phyloP scores from a whole-genome alignment of 2,797 vertebrate genomes.

The Microctenopoma stevenorrisi region DNA sequence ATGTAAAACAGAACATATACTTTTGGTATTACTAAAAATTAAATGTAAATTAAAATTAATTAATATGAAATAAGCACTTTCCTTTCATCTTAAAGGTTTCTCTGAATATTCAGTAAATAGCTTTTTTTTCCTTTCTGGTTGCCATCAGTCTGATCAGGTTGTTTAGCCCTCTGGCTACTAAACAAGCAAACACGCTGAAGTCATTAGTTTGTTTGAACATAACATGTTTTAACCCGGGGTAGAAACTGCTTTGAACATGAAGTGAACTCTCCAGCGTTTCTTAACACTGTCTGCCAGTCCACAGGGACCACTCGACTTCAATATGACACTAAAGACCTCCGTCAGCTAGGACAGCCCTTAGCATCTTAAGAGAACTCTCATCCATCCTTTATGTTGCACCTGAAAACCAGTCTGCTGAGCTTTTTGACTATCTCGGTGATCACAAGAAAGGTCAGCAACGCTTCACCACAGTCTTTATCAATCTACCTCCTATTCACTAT shows the following conservation, averaged over 20 bases:
- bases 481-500: neutral
- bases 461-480: no score
- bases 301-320: slow-evolving; percentile 8
- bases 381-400: neutral
- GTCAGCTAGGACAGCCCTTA: slow-evolving; percentile 2
- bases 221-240: slow-evolving; percentile 32
- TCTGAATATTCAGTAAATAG: slow-evolving; percentile 46
- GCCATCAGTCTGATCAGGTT: slow-evolving; percentile 49
- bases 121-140: slow-evolving; percentile 13
- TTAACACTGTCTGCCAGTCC: slow-evolving; percentile 3
- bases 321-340: neutral
- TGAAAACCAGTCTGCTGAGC: no score
- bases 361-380: neutral
- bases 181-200: slow-evolving; percentile 53
- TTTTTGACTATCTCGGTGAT: neutral
- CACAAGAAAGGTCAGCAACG: no score
- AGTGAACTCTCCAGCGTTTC: slow-evolving; percentile 2
- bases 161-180: slow-evolving; percentile 61
- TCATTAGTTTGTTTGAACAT: slow-evolving; percentile 26
- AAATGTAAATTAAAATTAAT: neutral
- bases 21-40: neutral
- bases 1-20: neutral
- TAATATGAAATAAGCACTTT: slow-evolving; percentile 7
- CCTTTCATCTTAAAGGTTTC: slow-evolving; percentile 8
- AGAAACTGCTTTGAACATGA: slow-evolving; percentile 15